phyloP scores from a whole-genome alignment of 2,113 vertebrate genomes.

The Gymnarchus niloticus region DNA sequence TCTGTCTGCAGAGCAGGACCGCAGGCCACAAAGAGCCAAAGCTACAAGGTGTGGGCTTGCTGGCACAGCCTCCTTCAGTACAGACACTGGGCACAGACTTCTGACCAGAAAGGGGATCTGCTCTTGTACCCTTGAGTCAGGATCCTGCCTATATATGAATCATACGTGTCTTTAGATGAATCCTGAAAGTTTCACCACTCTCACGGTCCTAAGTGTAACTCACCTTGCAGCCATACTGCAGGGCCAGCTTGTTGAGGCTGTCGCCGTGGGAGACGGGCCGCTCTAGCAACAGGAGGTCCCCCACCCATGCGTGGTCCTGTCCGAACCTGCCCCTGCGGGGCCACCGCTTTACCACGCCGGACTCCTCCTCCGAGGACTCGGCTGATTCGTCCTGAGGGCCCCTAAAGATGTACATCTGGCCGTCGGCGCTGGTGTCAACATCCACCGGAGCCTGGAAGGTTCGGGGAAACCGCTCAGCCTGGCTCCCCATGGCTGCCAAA shows the following conservation, averaged over 20 bases:
- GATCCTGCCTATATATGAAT: not conserved
- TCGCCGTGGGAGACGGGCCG: slow-evolving; percentile 69
- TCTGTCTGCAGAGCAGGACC: not conserved
- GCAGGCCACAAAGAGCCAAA: no score
- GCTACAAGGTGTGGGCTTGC: not conserved
- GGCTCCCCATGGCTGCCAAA: slow-evolving; percentile 53
- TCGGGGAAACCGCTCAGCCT: slow-evolving; percentile 55
- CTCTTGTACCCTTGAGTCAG: not conserved
- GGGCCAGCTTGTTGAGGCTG: slow-evolving; percentile 84
- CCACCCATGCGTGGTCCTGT: slow-evolving; percentile 38
- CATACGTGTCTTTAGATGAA: not conserved
- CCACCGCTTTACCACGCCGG: slow-evolving; percentile 59
- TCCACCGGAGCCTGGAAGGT: slow-evolving; percentile 79
- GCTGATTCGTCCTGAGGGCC: slow-evolving; percentile 47
- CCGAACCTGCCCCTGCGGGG: slow-evolving; percentile 54
- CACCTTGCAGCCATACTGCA: slow-evolving; percentile 93
- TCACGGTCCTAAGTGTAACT: slow-evolving; percentile 29
- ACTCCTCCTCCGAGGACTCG: slow-evolving; percentile 73
- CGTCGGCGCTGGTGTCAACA: slow-evolving; percentile 66
- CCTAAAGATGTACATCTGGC: slow-evolving; percentile 77
- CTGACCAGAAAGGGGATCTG: not conserved
- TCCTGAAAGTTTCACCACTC: not conserved
- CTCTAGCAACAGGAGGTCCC: slow-evolving; percentile 68
- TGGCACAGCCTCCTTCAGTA: not conserved
- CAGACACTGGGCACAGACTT: not conserved